Evolutionary conservation across 2,888 invertebrate species (phyloP).

Genomic region (Deilephila elpenor): DNA sequence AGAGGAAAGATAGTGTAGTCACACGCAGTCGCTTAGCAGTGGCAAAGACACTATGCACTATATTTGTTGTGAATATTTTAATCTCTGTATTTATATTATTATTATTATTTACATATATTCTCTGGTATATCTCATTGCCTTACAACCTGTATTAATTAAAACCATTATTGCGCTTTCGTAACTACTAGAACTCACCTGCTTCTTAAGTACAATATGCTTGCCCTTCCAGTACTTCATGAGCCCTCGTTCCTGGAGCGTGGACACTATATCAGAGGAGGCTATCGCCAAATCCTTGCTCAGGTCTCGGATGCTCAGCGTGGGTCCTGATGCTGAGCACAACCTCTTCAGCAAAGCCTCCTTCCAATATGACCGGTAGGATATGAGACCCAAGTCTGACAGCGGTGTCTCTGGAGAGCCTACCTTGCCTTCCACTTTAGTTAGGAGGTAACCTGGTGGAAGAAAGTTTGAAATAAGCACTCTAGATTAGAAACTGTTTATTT

Average conservation of each 20-base stretch:
- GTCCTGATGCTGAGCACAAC: conserved; percentile 94
- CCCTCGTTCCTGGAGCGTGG: conserved; percentile 97
- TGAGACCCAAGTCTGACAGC: conserved; percentile 97
- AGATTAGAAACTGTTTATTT: too few relatives aligned
- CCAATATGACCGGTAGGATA: conserved; percentile 99
- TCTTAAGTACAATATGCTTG: conserved; percentile 97
- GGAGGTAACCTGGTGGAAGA: conserved; percentile 91
- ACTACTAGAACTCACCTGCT: conserved; percentile 86
- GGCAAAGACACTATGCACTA: too few relatives aligned
- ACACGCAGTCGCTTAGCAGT: too few relatives aligned
- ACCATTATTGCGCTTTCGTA: too few relatives aligned
- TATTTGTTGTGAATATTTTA: too few relatives aligned
- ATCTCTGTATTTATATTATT: too few relatives aligned
- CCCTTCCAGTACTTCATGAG: conserved; percentile 99
- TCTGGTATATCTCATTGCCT: not conserved
- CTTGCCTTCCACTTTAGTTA: conserved; percentile 98
- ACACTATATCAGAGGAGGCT: conserved; percentile 98
- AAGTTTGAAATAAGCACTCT: not conserved
- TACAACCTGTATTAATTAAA: conserved; percentile 19
- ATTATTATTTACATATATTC: too few relatives aligned
- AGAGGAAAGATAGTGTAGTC: not conserved
- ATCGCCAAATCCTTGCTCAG: conserved; percentile 95
- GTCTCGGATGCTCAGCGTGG: conserved; percentile 96
- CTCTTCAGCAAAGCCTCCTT: conserved; percentile 97
- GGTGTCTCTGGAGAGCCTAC: conserved; percentile 99